Evolutionary conservation across 2,113 vertebrate genomes (phyloP), one percentile per base, ranked within the genome.

Genomic region (Paramormyrops kingsleyae): DNA sequence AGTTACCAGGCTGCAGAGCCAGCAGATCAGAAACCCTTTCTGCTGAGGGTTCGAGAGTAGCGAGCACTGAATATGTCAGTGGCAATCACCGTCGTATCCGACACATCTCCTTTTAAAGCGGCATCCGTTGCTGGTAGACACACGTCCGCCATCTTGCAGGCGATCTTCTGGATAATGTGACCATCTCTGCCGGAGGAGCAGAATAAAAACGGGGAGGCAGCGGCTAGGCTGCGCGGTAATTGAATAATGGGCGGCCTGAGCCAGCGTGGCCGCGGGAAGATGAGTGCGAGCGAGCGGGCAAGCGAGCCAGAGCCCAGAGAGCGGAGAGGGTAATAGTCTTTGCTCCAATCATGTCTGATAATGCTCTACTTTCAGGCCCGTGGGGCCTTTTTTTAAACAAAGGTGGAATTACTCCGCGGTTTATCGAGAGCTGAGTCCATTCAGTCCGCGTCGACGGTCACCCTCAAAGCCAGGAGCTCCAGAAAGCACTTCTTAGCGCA

Each of bases 151-250:
- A 12, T 15, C 52, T 85, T 27, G 39, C 8, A 7, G 83, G 15
- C 47, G 19, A 70, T 87, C 27, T 89, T 91, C 90, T 83, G 85
- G 83, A 87, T 56, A 19, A 91, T 44, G 27, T 66, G 0, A 46
- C 53, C 83, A 59, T n/a, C 35, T 84, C 84, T 17, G 2, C 47
- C 62, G 50, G 87, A 53, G 87, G 77, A 8, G 10, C 1, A 1
- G 59, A 89, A 87, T 77, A 46, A 74, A 84, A 85, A 74, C 3
- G 9, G 53, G 35, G 42, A 35, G 50, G n/a, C 0, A 4, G 4
- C 9, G 21, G 12, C 2, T 46, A 17, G 12, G 13, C 39, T 50
- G 62, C 24, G 0, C 4, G 10, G 42, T 46, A 74, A 74, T 74
- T 31, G 88, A 88, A 49, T 31, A 46, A 47, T 88, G 42, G 24